Conservation (phyloP, 2,888 invertebrate genomes). For the Chydorus sphaericus region DNA sequence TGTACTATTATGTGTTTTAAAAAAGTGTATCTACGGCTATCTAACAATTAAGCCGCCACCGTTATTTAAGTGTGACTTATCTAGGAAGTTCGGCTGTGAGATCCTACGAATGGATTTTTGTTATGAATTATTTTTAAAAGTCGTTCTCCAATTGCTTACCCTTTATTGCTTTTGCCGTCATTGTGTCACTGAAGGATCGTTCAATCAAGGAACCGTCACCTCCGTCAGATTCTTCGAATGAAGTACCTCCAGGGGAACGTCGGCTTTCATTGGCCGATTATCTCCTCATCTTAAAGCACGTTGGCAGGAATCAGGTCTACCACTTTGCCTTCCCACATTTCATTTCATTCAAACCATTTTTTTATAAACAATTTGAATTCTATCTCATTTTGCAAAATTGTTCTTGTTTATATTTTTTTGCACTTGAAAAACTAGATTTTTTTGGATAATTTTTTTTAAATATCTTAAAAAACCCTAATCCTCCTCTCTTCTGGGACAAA, state of each 20-base stretch:
- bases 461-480: no score
- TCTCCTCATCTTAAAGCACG: constrained; percentile 48
- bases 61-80: no score
- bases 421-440: background rate
- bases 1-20: background rate
- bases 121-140: no score
- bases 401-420: no score
- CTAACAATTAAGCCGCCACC: no score
- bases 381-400: constrained; percentile 13
- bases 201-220: constrained; percentile 7
- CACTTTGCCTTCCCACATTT: background rate
- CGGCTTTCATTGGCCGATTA: constrained; percentile 82
- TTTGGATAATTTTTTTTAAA: background rate
- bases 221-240: constrained; percentile 2
- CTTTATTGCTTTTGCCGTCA: background rate
- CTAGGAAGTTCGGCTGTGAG: no score
- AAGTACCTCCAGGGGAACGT: constrained; percentile 29
- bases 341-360: background rate
- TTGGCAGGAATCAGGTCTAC: constrained; percentile 14
- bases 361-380: constrained; percentile 1
- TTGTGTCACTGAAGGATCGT: background rate
- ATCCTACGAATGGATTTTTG: no score
- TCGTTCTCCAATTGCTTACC: no score
- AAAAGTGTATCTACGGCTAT: no score
- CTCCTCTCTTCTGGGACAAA: no score